phyloP scores from a whole-genome alignment of 2,888 invertebrate species.

The Campoletis raptor region DNA sequence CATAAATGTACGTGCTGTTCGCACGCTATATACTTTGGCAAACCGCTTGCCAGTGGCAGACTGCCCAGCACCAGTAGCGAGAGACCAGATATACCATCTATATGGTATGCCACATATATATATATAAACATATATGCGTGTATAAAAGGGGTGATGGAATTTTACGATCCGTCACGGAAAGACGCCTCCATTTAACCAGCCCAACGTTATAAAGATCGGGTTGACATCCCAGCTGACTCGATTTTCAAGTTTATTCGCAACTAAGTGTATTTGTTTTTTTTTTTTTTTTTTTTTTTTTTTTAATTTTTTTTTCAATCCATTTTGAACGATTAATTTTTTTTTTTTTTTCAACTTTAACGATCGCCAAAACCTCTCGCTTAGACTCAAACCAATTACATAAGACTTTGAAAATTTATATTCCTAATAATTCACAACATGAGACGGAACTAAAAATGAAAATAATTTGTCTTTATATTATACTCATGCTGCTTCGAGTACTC shows the following conservation, averaged over 20 bases:
- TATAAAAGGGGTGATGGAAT: constrained; percentile 52
- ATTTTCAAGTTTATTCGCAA: constrained; percentile 28
- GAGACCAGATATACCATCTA: constrained; percentile 42
- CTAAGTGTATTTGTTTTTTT: not conserved
- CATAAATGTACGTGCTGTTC: constrained; percentile 68
- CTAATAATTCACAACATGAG: not conserved
- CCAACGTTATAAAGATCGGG: constrained; percentile 51
- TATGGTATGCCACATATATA: constrained; percentile 31
- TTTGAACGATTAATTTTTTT: constrained; percentile 7
- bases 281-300: not conserved
- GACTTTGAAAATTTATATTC: not conserved
- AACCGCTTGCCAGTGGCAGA: constrained; percentile 61
- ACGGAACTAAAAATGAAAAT: not conserved
- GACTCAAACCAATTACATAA: not conserved
- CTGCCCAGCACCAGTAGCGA: constrained; percentile 57
- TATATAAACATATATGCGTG: constrained; percentile 13
- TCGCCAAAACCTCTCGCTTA: not conserved
- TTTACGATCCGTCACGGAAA: constrained; percentile 60
- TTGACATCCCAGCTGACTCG: constrained; percentile 46
- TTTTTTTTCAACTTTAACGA: not conserved
- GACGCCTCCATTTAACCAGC: constrained; percentile 56
- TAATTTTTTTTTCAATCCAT: not conserved
- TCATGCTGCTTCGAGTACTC: not conserved
- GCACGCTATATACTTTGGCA: constrained; percentile 60
- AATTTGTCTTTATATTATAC: not conserved